phyloP scores from a whole-genome alignment of 2,113 vertebrate genomes.

The Zosterops hypoxanthus region DNA sequence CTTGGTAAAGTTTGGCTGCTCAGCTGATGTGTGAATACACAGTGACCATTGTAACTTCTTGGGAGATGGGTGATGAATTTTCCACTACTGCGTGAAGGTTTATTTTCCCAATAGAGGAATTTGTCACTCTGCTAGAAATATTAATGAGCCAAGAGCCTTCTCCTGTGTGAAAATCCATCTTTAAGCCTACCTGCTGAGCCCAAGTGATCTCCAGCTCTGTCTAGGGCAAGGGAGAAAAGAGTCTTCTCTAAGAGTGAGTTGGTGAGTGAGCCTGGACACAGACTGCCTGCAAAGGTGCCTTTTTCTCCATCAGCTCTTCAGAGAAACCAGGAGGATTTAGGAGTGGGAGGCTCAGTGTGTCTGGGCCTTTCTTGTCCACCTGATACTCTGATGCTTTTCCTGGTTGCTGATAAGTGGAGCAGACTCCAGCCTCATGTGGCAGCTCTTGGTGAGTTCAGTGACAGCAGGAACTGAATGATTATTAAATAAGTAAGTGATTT shows the following conservation, averaged over 20 bases:
- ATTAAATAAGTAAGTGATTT: background rate
- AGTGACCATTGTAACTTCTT: background rate
- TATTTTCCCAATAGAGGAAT: background rate
- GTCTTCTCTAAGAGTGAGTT: background rate
- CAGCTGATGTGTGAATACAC: background rate
- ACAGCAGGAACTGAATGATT: background rate
- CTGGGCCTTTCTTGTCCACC: background rate
- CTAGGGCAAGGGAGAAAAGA: background rate
- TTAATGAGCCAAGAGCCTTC: background rate
- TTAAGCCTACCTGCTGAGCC: background rate
- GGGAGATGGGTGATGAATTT: slow-evolving; percentile 15
- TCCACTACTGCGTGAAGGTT: background rate
- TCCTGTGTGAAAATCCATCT: background rate
- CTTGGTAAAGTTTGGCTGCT: background rate
- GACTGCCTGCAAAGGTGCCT: background rate
- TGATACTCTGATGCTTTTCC: background rate
- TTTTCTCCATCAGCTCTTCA: background rate
- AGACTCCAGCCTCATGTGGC: background rate
- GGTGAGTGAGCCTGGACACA: background rate
- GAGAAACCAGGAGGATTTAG: background rate
- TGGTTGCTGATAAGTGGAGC: background rate
- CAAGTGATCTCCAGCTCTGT: background rate
- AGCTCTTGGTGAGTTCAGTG: background rate
- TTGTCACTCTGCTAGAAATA: background rate
- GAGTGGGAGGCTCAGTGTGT: background rate